These are phyloP conservation scores for Catocala fraxini DNA, from an alignment of 2,888 invertebrate genomes.

Conservation along the genomic window DNA sequence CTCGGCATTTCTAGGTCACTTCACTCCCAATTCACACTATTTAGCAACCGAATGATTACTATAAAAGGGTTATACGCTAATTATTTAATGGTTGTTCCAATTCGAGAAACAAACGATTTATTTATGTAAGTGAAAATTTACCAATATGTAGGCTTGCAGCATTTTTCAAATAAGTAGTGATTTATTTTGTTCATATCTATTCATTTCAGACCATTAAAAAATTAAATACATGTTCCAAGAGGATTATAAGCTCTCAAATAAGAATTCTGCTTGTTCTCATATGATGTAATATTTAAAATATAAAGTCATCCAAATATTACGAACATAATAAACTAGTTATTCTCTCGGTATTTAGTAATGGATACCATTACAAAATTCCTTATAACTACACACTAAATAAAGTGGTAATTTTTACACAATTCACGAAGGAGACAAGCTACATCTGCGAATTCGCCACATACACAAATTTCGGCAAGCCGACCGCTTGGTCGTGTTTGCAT, in stretches of 20 bases:
- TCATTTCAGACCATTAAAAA: too few relatives aligned
- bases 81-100: constrained; percentile 29
- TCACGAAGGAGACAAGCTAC: constrained; percentile 21
- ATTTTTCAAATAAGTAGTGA: background rate
- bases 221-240: background rate
- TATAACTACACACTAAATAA: background rate
- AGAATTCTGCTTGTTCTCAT: background rate
- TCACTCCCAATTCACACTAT: constrained; percentile 28
- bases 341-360: background rate
- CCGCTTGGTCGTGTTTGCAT: constrained; percentile 76
- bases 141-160: constrained; percentile 1
- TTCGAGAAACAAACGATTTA: constrained; percentile 37
- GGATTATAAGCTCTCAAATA: constrained; percentile 8
- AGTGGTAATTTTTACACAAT: constrained; percentile 10
- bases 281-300: constrained; percentile 26
- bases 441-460: constrained; percentile 49
- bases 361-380: background rate
- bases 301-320: constrained; percentile 5
- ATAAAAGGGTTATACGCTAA: constrained; percentile 38
- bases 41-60: constrained; percentile 19
- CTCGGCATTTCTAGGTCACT: constrained; percentile 29
- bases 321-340: background rate
- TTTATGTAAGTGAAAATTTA: constrained; percentile 30
- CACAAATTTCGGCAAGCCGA: constrained; percentile 72
- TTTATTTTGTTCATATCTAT: too few relatives aligned